Base-by-base conservation (phyloP, 2,797 vertebrate species). In the Zalophus californianus region DNA sequence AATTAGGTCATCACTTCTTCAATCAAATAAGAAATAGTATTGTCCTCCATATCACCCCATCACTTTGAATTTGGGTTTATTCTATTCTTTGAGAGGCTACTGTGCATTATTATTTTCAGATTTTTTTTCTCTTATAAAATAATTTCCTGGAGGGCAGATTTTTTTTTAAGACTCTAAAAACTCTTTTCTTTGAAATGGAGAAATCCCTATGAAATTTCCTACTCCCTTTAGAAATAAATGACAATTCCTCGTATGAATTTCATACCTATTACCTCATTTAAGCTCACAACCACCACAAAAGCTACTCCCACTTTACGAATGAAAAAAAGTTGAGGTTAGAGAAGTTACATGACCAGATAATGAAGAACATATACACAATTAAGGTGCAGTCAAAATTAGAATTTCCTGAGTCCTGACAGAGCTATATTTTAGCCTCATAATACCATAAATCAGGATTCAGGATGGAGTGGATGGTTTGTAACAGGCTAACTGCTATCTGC, bases 221-320 rank as follows among this genome's bases (percentile, higher is more conserved):
- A 92, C 10, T 44, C 82, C 79, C 20, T 93, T 97, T 44, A 54
- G 50, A 97, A 96, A 68, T 58, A 86, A 78, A 73, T 56, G 73
- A 62, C 16, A 75, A 96, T 23, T 18, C 23, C 27, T 41, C 44
- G 4, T 23, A 88, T 72, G 90, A 88, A 29, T 62, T 93, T 90
- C 29, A 16, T 62, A 75, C 32, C 5, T 83, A n/a, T 78, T 79
- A 68, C 29, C 35, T 88, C 54, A 83, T 83, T 68, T 77, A 50
- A 75, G 10, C 11, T 58, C 25, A 77, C 18, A 15, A 89, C 25
- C 13, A 78, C 8, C 8, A 83, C 56, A 72, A 85, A 92, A 95
- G 52, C 54, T 77, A 93, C 14, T 84, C 15, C 23, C 1, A 80
- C 7, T 77, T 90, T 66, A 93, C 48, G 18, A 95, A 78, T 20